Percentiles rank a stretch among this genome's conserved stretches.
Conservation (phyloP, 2,797 vertebrate genomes). For the Pipistrellus kuhlii region DNA sequence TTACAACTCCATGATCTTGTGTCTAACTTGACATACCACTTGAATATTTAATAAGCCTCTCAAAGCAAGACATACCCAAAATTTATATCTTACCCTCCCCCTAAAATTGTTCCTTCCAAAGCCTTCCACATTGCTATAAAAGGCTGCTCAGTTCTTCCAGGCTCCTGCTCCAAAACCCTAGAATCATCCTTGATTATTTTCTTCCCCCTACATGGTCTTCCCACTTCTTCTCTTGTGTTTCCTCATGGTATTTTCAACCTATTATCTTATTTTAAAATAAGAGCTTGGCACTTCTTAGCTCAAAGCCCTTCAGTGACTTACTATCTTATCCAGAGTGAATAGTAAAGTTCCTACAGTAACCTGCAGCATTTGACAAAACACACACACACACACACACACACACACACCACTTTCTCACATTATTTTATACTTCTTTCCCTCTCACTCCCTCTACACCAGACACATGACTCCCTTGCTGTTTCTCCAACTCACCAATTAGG, state of each 20-base stretch:
- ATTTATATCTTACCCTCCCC: background rate
- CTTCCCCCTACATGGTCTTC: background rate
- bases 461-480: background rate
- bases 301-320: background rate
- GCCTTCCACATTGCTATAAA: background rate
- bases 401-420: background rate
- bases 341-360: background rate
- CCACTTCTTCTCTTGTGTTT: background rate
- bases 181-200: background rate
- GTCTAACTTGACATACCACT: background rate
- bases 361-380: background rate
- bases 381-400: background rate
- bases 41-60: background rate
- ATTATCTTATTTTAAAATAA: background rate
- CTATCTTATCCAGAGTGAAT: background rate
- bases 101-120: background rate
- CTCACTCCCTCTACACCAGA: background rate
- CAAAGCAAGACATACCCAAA: background rate
- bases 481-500: background rate
- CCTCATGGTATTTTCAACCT: background rate
- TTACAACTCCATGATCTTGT: background rate
- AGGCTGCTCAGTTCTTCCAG: background rate
- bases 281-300: background rate
- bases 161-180: background rate
- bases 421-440: background rate